Percentiles rank a stretch among this genome's conserved stretches.
These are phyloP conservation scores for Rhamnusium bicolor DNA, from an alignment of 2,888 invertebrate species.

Conservation along the genomic window DNA sequence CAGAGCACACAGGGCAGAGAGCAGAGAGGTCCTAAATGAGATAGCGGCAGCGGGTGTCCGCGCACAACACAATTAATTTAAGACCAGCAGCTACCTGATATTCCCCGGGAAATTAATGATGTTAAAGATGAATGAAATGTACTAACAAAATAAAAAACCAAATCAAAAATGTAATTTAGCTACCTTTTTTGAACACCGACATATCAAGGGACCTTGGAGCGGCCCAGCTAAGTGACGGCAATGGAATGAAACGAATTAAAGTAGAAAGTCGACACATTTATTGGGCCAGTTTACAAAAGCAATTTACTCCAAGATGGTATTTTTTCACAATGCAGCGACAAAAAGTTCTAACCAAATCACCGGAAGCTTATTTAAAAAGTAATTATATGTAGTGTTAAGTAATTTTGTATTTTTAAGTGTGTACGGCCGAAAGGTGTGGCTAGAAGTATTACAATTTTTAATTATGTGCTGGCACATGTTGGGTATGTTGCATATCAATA, in stretches of 20 bases:
- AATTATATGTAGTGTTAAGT: slow-evolving; percentile 57
- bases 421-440: slow-evolving; percentile 8
- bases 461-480: slow-evolving; percentile 16
- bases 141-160: slow-evolving; percentile 60
- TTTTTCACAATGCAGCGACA: slow-evolving; percentile 60
- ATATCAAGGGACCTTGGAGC: slow-evolving; percentile 45
- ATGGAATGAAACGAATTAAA: background rate
- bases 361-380: slow-evolving; percentile 62
- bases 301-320: slow-evolving; percentile 62
- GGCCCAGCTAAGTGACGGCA: slow-evolving; percentile 21
- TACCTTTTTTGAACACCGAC: slow-evolving; percentile 60
- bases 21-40: slow-evolving; percentile 31
- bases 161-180: slow-evolving; percentile 64
- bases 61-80: slow-evolving; percentile 45
- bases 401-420: slow-evolving; percentile 30
- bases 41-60: slow-evolving; percentile 47
- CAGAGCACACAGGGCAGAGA: background rate
- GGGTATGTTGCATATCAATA: background rate
- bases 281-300: slow-evolving; percentile 50
- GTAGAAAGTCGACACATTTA: slow-evolving; percentile 24
- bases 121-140: slow-evolving; percentile 63
- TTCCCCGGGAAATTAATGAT: slow-evolving; percentile 61
- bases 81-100: slow-evolving; percentile 60
- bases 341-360: slow-evolving; percentile 58
- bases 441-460: slow-evolving; percentile 18